Conservation (phyloP, 2,888 invertebrate genomes). For the Diaphora mendica region DNA sequence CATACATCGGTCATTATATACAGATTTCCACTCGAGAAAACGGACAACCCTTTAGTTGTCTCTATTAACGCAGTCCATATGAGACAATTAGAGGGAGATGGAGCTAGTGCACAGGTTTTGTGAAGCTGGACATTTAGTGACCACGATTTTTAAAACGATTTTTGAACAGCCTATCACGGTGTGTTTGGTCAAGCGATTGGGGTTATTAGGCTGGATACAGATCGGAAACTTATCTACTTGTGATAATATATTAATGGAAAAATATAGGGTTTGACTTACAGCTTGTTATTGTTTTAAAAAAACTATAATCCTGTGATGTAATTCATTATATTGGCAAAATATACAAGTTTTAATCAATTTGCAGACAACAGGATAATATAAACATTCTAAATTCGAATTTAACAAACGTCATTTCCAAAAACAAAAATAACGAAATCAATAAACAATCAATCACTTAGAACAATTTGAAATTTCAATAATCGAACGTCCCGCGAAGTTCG, state of each 20-base stretch:
- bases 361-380: not conserved
- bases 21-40: conserved; percentile 79
- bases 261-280: not conserved
- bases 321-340: not conserved
- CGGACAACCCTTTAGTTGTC: conserved; percentile 80
- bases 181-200: conserved; percentile 70
- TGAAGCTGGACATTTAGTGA: conserved; percentile 75
- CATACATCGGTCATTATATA: conserved; percentile 74
- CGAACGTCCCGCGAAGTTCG: conserved; percentile 73
- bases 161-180: conserved; percentile 71
- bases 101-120: conserved; percentile 63
- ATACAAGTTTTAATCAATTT: not conserved
- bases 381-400: conserved; percentile 17
- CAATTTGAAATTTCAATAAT: conserved; percentile 79
- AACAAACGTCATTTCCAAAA: conserved; percentile 32
- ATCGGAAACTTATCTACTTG: conserved; percentile 19
- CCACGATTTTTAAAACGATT: conserved; percentile 68
- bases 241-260: not conserved
- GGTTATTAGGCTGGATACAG: conserved; percentile 47
- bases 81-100: conserved; percentile 70
- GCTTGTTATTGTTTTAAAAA: not conserved
- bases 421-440: conserved; percentile 59
- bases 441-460: conserved; percentile 70
- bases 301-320: not conserved
- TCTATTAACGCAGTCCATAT: conserved; percentile 73